phyloP scores from a whole-genome alignment of 2,797 vertebrate species.

The Crax fasciolata region DNA sequence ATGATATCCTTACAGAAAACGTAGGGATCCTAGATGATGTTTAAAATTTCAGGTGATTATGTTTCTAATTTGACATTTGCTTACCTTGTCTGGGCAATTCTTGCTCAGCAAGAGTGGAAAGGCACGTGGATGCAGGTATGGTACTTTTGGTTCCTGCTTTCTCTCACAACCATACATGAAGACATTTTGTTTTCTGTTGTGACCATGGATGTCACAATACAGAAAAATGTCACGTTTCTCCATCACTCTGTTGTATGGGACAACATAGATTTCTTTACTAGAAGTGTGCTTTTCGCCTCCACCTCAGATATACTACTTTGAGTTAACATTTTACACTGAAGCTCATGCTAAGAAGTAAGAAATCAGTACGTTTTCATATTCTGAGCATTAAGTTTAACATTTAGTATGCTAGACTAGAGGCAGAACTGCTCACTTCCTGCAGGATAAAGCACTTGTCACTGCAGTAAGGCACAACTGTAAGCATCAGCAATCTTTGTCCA shows the following conservation, averaged over 20 bases:
- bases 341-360: not conserved
- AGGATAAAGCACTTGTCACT: not conserved
- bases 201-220: conserved; percentile 86
- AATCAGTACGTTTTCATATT: not conserved
- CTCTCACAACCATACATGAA: conserved; percentile 85
- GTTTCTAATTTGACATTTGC: not conserved
- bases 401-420: not conserved
- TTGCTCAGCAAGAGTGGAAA: conserved; percentile 86
- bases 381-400: not conserved
- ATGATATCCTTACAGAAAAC: not conserved
- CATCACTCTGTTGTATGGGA: conserved; percentile 78
- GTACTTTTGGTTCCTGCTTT: conserved; percentile 25
- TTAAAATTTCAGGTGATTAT: not conserved
- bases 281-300: not conserved
- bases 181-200: conserved; percentile 84
- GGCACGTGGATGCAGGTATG: conserved; percentile 62
- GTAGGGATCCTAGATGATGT: not conserved
- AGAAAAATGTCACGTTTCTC: conserved; percentile 80
- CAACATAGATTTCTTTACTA: not conserved
- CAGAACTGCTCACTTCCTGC: not conserved
- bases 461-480: not conserved
- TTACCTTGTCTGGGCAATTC: conserved; percentile 85
- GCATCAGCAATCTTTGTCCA: not conserved
- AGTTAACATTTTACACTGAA: not conserved
- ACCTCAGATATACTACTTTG: not conserved